phyloP scores from a whole-genome alignment of 1,140 invertebrate species.

The Ceratina japonica region DNA sequence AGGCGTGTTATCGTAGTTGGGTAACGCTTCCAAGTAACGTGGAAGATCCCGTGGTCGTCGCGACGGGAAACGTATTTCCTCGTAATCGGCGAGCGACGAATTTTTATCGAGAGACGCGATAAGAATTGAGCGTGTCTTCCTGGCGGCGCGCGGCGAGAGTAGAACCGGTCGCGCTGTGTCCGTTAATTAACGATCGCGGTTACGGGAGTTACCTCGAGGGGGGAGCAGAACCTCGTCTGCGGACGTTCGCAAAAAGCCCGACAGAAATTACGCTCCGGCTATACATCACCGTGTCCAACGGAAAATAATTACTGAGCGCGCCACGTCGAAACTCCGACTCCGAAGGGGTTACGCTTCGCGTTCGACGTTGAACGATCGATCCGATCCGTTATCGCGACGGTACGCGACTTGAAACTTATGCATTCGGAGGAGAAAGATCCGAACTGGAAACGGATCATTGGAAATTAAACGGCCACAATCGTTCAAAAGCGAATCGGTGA shows the following conservation, averaged over 20 bases:
- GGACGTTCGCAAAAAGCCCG: neutral
- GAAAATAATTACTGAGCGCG: slow-evolving; percentile 25
- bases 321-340: neutral
- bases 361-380: slow-evolving; percentile 35
- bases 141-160: too few relatives aligned
- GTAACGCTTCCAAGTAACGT: slow-evolving; percentile 18
- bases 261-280: neutral
- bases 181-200: slow-evolving; percentile 18
- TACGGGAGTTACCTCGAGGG: neutral
- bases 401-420: neutral
- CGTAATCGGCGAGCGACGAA: slow-evolving; percentile 13
- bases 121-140: too few relatives aligned
- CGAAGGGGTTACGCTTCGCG: neutral
- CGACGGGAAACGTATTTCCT: slow-evolving; percentile 7
- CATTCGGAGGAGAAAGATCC: neutral
- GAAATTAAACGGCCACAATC: too few relatives aligned
- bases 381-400: slow-evolving; percentile 10
- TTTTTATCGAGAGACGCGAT: slow-evolving; percentile 3
- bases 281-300: slow-evolving; percentile 3
- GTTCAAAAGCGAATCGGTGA: too few relatives aligned
- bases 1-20: slow-evolving; percentile 7
- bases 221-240: neutral
- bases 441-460: neutral
- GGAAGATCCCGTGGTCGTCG: neutral
- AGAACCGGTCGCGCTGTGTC: neutral